Percentiles rank a stretch among this genome's conserved stretches.
phyloP scores from a whole-genome alignment of 1,140 invertebrate genomes.

The Solenopsis fugax region DNA sequence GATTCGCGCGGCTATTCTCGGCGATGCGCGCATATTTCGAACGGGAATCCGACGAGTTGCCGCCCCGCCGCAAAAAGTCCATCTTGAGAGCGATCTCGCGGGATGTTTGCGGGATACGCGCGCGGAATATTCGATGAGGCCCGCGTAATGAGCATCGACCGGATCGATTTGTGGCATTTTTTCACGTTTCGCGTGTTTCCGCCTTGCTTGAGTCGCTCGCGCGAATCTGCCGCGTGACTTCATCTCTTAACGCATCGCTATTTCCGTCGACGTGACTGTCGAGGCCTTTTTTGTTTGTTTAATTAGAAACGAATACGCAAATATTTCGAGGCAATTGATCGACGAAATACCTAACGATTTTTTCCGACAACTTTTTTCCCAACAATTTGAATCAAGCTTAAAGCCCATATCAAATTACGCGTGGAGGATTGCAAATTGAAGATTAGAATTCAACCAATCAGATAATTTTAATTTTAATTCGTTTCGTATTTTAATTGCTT shows the following conservation, averaged over 20 bases:
- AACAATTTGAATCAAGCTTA: too few relatives aligned
- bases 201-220: not conserved
- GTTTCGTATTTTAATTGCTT: too few relatives aligned
- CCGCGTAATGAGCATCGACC: not conserved
- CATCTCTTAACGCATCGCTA: constrained; percentile 42
- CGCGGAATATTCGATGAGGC: constrained; percentile 32
- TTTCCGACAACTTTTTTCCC: not conserved
- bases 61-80: not conserved
- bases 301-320: not conserved
- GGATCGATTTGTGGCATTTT: constrained; percentile 8
- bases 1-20: constrained; percentile 44
- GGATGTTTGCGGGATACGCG: not conserved
- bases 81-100: not conserved
- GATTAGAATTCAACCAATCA: too few relatives aligned
- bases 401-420: too few relatives aligned
- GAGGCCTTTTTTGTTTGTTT: too few relatives aligned
- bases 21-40: constrained; percentile 61
- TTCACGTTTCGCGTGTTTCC: constrained; percentile 39
- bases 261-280: constrained; percentile 12
- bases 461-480: too few relatives aligned
- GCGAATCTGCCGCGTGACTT: not conserved
- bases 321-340: not conserved
- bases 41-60: constrained; percentile 19
- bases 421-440: too few relatives aligned
- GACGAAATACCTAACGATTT: not conserved